Evolutionary conservation across 2,888 invertebrate species (phyloP).

Genomic region (Phyto melanocephala): DNA sequence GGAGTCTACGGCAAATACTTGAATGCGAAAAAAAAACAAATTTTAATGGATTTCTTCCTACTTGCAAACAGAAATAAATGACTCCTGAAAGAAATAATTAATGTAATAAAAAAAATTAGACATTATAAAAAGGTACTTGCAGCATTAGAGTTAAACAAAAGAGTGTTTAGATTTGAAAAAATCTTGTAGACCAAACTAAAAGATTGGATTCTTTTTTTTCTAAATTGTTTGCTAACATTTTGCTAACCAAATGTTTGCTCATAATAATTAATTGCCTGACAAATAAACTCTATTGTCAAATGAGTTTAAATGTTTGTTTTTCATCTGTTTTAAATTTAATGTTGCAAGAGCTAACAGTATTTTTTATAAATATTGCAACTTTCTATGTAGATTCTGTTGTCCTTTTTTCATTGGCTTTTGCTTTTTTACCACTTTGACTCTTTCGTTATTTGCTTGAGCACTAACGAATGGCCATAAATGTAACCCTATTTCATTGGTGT

Average conservation of each 20-base stretch:
- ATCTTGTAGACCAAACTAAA: background rate
- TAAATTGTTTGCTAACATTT: too few species aligned
- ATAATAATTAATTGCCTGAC: slow-evolving; percentile 67
- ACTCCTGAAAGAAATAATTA: slow-evolving; percentile 13
- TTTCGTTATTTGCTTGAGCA: slow-evolving; percentile 26
- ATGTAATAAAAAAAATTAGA: background rate
- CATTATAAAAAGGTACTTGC: background rate
- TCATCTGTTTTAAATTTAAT: background rate
- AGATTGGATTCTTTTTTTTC: background rate
- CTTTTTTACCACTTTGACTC: slow-evolving; percentile 40
- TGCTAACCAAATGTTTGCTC: too few species aligned
- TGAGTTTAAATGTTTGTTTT: slow-evolving; percentile 28
- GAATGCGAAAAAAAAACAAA: slow-evolving; percentile 24
- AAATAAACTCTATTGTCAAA: slow-evolving; percentile 66
- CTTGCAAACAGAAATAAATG: background rate
- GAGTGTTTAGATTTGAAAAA: too few species aligned
- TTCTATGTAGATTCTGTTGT: slow-evolving; percentile 22
- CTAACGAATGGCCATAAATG: slow-evolving; percentile 54
- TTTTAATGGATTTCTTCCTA: slow-evolving; percentile 9
- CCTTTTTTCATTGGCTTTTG: slow-evolving; percentile 4
- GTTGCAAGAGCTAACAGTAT: background rate
- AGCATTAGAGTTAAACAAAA: too few species aligned
- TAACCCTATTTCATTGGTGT: slow-evolving; percentile 1
- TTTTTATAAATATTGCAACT: background rate
- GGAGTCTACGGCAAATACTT: slow-evolving; percentile 5